Base-by-base conservation (phyloP, 2,113 vertebrate genomes). In the Centrocercus urophasianus region DNA sequence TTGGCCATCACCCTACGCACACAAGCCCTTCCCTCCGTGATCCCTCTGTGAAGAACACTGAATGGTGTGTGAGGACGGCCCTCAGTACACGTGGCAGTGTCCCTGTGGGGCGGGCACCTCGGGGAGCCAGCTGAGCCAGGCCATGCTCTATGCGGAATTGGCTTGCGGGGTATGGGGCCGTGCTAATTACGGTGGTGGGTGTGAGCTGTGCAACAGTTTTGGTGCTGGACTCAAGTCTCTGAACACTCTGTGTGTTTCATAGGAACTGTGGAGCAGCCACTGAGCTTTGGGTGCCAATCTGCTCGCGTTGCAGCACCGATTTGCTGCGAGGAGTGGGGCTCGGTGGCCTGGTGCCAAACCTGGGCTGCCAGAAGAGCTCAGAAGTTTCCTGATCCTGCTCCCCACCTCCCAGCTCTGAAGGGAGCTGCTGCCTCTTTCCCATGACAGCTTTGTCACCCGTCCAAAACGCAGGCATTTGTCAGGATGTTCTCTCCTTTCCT, bases 401-500 rank as follows among this genome's bases (percentile, higher is more conserved):
- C 92, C 92, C 96, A 96, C 93, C 96, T 96, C 96, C 90, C 88
- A 4, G 90, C 96, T 95, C 95, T 3, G n/a, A 96, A 91, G 93
- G 95, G 96, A 96, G 90, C 96, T 94, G 96, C 96, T 6, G 83
- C 90, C 90, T 93, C 93, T 96, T 96, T 96, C 96, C 95, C 93
- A 93, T 96, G 96, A 96, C 95, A 96, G 96, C 93, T 93, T 94
- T 96, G 96, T 96, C 96, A 96, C 88, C 88, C 93, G 34, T 96
- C 96, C 96, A 96, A 96, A 94, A 94, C 57, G 2, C 95, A 95
- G 95, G 95, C 96, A 96, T 95, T 96, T 96, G 96, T 96, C 96
- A 96, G 96, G 96, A 96, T 96, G 96, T 96, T 96, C 95, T 96
- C 93, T 96, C 92, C 86, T 96, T 96, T 96, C 93, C 96, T 96